Evolutionary conservation across 2,113 vertebrate species (phyloP), one percentile per base, ranked within the genome.

Genomic region (Bagarius yarrelli): DNA sequence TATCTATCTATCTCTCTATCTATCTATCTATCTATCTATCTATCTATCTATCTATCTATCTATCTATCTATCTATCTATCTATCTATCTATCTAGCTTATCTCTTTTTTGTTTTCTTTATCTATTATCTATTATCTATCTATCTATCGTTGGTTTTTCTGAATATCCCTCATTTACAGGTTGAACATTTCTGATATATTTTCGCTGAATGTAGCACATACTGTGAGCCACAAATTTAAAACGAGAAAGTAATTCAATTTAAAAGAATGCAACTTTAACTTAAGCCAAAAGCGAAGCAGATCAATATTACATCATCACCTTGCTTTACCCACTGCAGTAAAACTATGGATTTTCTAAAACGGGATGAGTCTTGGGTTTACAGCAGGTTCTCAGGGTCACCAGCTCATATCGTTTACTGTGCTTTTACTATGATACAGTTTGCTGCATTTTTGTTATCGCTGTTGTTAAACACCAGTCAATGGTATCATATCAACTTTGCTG

Each of bases 241-340:
- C 53, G 40, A 81, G 72, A 81, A 76, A 76, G 71, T 8, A 40
- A 82, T 82, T 76, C 80, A 70, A 60, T 82, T 55, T 76, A 70
- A 70, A 40, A 82, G 63, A 77, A 81, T 67, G 81, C 81, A 82
- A 77, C 81, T 77, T 70, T 76, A 67, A 82, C 63, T 82, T 30
- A 16, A 60, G 81, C 73, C 56, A 67, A 82, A 82, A 9, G 23
- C 63, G 53, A 23, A 36, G 66, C 73, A 23, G 81, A 82, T 82
- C 81, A 82, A 82, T 82, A 82, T 77, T 70, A 70, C 75, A 82
- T 82, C 81, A 82, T 82, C 81, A 70, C 81, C 5, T 52, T 82
- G 73, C 81, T 76, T 69, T 55, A 52, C 19, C 73, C 75, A 44
- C 81, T 76, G 73, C 63, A 60, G 53, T 76, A 70, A 82, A 76